phyloP scores from a whole-genome alignment of 2,113 vertebrate genomes.

The Jaculus jaculus region DNA sequence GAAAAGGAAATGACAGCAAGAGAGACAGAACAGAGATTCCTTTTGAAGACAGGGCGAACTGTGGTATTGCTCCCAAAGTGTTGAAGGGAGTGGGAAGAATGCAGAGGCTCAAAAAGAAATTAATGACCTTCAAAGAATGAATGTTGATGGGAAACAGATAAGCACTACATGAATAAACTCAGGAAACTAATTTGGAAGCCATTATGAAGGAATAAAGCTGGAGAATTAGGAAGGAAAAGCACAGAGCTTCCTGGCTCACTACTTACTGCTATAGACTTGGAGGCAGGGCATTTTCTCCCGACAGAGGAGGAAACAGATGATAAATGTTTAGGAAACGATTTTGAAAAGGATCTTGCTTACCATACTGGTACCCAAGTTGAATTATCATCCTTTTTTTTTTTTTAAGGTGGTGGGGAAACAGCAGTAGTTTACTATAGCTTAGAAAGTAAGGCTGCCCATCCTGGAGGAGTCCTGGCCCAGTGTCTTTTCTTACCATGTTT shows the following conservation, averaged over 20 bases:
- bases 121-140: not conserved
- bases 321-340: not conserved
- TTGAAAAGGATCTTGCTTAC: not conserved
- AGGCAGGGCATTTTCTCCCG: not conserved
- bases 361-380: not conserved
- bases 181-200: constrained; percentile 7
- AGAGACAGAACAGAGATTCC: not conserved
- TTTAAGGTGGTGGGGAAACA: not conserved
- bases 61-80: not conserved
- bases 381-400: not conserved
- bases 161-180: not conserved
- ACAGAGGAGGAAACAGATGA: not conserved
- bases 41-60: not conserved
- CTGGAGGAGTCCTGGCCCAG: not conserved
- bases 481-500: not conserved
- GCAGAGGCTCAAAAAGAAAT: not conserved
- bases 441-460: not conserved
- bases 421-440: not conserved
- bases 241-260: not conserved
- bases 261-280: not conserved
- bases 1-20: not conserved
- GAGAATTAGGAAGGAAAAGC: not conserved
- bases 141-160: constrained; percentile 26
- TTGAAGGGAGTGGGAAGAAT: not conserved
- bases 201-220: not conserved